These are phyloP conservation scores for Seira ritae DNA, from an alignment of 2,888 invertebrate genomes.

Conservation along the genomic window DNA sequence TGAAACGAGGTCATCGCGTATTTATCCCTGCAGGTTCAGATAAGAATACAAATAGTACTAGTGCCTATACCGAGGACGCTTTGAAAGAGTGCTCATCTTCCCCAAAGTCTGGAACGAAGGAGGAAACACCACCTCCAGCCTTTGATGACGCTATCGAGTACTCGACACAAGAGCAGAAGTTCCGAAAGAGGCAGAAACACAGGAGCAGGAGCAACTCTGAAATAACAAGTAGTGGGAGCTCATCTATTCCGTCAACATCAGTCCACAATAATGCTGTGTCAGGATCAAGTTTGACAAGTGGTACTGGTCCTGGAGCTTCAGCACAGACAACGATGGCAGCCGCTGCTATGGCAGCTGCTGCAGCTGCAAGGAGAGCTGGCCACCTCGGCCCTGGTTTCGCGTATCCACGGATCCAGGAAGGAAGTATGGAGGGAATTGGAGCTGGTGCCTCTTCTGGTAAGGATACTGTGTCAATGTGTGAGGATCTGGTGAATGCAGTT, in stretches of 20 bases:
- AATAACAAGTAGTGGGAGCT: no score
- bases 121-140: slow-evolving; percentile 16
- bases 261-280: no score
- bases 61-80: slow-evolving; percentile 26
- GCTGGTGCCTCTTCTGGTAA: slow-evolving; percentile 9
- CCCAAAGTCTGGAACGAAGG: slow-evolving; percentile 57
- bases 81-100: slow-evolving; percentile 59
- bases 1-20: slow-evolving; percentile 62
- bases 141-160: slow-evolving; percentile 21
- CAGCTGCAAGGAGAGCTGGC: slow-evolving; percentile 9
- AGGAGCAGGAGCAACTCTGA: no score
- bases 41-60: background rate
- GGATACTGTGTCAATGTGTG: slow-evolving; percentile 71
- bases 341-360: slow-evolving; percentile 30
- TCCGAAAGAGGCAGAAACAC: no score
- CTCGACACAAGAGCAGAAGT: no score
- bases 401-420: slow-evolving; percentile 13
- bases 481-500: slow-evolving; percentile 77
- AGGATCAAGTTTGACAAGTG: no score
- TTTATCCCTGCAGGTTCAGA: slow-evolving; percentile 32
- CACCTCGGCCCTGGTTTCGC: slow-evolving; percentile 11
- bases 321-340: slow-evolving; percentile 25
- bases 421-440: background rate
- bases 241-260: no score
- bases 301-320: no score